Base-by-base conservation (phyloP, 2,113 vertebrate genomes). In the Spea multiplicata region DNA sequence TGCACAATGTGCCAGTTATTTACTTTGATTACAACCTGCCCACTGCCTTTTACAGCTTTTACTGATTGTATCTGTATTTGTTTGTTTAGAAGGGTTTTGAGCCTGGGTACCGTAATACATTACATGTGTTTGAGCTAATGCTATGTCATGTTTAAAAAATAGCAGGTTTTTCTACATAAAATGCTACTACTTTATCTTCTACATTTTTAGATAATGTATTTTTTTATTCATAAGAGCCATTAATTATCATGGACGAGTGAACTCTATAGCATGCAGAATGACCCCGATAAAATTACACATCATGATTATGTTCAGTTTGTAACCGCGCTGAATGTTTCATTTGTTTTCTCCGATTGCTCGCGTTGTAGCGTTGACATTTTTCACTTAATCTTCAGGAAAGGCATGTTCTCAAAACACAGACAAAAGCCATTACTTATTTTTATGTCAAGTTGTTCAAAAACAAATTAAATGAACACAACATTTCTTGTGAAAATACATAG, bases 371-470 rank as follows among this genome's bases (percentile, higher is more conserved):
- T 13, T 53, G 62, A 52, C n/a, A 49, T 76, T 17, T 70, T 70
- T 76, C 17, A 76, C 55, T 69, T 76, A 65, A 64, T 71, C 59
- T 46, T 16, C 62, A 52, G 57, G 57, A 71, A 71, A 45, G 47
- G 48, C 12, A 47, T 5, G 4, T 47, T 44, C 8, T 30, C 5
- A 8, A 30, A 16, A 78, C 44, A 46, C 48, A 49, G 59, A 47
- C 67, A 71, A 52, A 47, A 57, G 5, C 17, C 47, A 71, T 72
- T 78, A 78, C 64, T 78, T 71, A 78, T 78, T 45, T 62, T 71
- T n/a, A 71, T 71, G 57, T 71, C 76, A 73, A 66, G 76, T 66
- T 73, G 61, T 79, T 79, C 61, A 66, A 62, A 46, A 79, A 73
- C 62, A 66, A 13, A 70, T 73, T 44, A 46, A 7, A 46, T 10